Evolutionary conservation across 92 coral and sea anemone genomes (phyloP), one percentile per base, ranked within the genome.

Genomic region (Pocillopora meandrina): DNA sequence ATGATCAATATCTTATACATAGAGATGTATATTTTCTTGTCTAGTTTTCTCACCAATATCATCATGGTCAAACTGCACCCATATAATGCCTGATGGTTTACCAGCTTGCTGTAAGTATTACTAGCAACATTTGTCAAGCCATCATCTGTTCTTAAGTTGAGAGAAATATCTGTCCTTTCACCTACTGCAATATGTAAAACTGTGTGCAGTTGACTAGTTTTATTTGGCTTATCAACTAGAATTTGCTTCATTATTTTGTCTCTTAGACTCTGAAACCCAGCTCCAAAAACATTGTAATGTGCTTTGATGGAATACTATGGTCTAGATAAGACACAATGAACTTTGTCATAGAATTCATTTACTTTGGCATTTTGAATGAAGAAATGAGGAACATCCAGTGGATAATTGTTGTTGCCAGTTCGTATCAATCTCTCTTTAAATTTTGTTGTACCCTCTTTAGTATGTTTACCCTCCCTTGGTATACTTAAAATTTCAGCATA

Each of bases 281-380:
- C 92, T 47, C 81, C 89, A 61, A 86, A 36, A 49, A 89, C 90
- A 78, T 86, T 86, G 75, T 85, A 90, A 89, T 89, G 86, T n/a
- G 85, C 85, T 56, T 85, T 85, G 72, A 88, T 88, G 21, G 84
- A 73, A 67, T 88, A 82, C 63, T 88, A 84, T 13, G 75, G 65
- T 16, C 90, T 90, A 42, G 86, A 65, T 34, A 73, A 16, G 61
- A 86, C 65, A 74, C 52, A 36, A 71, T 89, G 86, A 56, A 60
- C 90, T 61, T 62, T 85, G 61, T 58, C 56, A 62, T 85, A 82
- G 31, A 87, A 87, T 58, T 87, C 20, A 75, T 87, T 69, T 36
- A 87, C 90, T 65, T 87, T 73, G 21, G 82, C 74, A 75, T 87
- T 87, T 60, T 82, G 81, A 17, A 87, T 82, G 65, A 87, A 81